phyloP scores from a whole-genome alignment of 2,888 invertebrate genomes.

The Andrena camellia region DNA sequence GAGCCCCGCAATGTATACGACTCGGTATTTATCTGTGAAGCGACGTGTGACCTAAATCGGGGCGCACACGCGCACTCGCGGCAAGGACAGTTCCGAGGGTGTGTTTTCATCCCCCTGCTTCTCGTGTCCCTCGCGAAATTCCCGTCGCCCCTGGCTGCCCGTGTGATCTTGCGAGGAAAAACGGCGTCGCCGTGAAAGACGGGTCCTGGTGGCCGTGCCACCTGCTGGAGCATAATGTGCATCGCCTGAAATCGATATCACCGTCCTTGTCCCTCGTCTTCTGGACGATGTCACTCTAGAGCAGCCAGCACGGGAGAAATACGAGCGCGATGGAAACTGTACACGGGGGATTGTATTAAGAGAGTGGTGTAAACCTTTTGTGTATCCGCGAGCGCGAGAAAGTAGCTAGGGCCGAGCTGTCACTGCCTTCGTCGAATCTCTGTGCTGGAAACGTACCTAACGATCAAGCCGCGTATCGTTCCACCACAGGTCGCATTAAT shows the following conservation, averaged over 20 bases:
- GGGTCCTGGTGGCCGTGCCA: constrained; percentile 59
- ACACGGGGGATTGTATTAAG: constrained; percentile 50
- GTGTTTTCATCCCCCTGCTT: constrained; percentile 71
- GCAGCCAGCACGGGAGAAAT: constrained; percentile 43
- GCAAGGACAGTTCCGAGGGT: constrained; percentile 70
- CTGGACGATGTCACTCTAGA: constrained; percentile 30
- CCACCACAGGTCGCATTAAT: not conserved
- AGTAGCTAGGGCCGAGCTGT: not conserved
- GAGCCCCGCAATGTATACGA: constrained; percentile 8
- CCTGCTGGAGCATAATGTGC: constrained; percentile 60
- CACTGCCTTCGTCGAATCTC: constrained; percentile 2
- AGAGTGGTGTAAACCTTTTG: constrained; percentile 37
- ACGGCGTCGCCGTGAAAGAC: constrained; percentile 47
- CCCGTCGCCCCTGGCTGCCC: constrained; percentile 19
- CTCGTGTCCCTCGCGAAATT: constrained; percentile 44
- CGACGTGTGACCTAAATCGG: constrained; percentile 65
- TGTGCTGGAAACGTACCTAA: not conserved
- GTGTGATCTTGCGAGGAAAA: constrained; percentile 27
- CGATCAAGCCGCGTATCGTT: not conserved
- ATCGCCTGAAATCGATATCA: constrained; percentile 65
- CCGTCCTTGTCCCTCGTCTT: constrained; percentile 57
- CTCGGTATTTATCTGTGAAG: constrained; percentile 25
- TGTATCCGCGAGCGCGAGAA: constrained; percentile 19
- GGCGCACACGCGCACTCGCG: constrained; percentile 52
- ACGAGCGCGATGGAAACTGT: constrained; percentile 48